Evolutionary conservation across 2,797 vertebrate species (phyloP), one percentile per base, ranked within the genome.

Genomic region (Anguilla pacifica): DNA sequence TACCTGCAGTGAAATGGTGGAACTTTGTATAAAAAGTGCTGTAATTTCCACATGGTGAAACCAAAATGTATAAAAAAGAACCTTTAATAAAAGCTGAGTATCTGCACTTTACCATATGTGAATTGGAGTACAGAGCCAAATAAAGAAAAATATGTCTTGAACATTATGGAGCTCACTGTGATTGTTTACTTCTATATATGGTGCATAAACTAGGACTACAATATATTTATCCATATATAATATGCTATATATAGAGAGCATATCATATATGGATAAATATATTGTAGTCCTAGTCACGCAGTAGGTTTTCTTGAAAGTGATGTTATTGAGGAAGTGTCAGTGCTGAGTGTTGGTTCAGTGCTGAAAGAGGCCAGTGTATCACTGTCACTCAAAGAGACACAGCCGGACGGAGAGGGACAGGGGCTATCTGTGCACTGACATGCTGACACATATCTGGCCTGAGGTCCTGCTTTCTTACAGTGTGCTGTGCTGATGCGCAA

Each of bases 371-470:
- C 92, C 88, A 91, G 92, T 91, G 89, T 94, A 94, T 95, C 93
- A 93, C 92, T 96, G 95, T 96, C 95, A 95, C 91, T 95, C 95
- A 94, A 86, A 89, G 55, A 35, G 55, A 13, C 31, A 28, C 57
- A 17, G 83, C 31, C 87, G 93, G 91, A 96, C 93, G 89, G 90
- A 91, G 90, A 91, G 90, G 92, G 94, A 95, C 93, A 92, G 92
- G 95, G 95, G 96, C 92, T 91, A 90, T 91, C 92, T 92, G 93
- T 13, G 25, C n/a, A n/a, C 64, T 28, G 25, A 28, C 64, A 94
- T 93, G 87, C 91, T 94, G 95, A 96, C 95, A 95, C 94, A 92
- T 93, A 94, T 95, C 92, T 94, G 93, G 95, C 95, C 92, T 89
- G 90, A 93, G 94, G 94, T 94, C 94, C 93, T 91, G 89, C 94